Evolutionary conservation across 2,888 invertebrate genomes (phyloP).

Genomic region (Volucella zonaria): DNA sequence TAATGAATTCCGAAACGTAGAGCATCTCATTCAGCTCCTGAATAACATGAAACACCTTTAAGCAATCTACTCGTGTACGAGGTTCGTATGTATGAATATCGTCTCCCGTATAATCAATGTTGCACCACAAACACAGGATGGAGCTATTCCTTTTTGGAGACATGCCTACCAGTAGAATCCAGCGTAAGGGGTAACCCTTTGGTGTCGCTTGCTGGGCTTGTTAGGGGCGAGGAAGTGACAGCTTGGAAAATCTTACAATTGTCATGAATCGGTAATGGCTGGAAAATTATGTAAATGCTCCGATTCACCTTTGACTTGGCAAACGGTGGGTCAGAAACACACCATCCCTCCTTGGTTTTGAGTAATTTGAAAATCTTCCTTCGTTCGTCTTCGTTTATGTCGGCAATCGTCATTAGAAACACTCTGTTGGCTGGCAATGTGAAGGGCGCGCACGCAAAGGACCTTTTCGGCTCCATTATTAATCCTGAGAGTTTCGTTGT

Average conservation of each 20-base stretch:
- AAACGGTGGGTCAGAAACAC: conserved; percentile 35
- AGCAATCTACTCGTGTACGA: conserved; percentile 45
- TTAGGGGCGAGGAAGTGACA: conserved; percentile 60
- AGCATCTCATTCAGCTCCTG: conserved; percentile 52
- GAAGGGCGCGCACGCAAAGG: conserved; percentile 34
- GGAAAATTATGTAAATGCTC: conserved; percentile 73
- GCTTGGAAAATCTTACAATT: conserved; percentile 72
- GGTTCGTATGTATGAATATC: conserved; percentile 8
- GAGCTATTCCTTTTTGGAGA: conserved; percentile 44
- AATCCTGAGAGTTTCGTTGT: conserved; percentile 57
- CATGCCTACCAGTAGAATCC: conserved; percentile 39
- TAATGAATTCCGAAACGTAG: conserved; percentile 67
- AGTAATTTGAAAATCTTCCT: conserved; percentile 18
- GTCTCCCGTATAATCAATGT: conserved; percentile 59
- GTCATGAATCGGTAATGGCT: conserved; percentile 73
- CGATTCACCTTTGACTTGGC: conserved; percentile 63
- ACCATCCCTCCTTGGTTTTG: conserved; percentile 10
- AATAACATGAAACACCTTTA: conserved; percentile 70
- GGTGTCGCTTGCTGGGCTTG: conserved; percentile 16
- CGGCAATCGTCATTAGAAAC: conserved; percentile 57
- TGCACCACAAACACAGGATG: conserved; percentile 65
- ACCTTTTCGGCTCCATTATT: conserved; percentile 66
- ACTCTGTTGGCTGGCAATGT: conserved; percentile 31
- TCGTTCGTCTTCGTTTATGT: conserved; percentile 5
- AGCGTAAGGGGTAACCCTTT: conserved; percentile 48